These are phyloP conservation scores for Gymnocypris eckloni DNA, from an alignment of 2,797 vertebrate species.

Conservation along the genomic window DNA sequence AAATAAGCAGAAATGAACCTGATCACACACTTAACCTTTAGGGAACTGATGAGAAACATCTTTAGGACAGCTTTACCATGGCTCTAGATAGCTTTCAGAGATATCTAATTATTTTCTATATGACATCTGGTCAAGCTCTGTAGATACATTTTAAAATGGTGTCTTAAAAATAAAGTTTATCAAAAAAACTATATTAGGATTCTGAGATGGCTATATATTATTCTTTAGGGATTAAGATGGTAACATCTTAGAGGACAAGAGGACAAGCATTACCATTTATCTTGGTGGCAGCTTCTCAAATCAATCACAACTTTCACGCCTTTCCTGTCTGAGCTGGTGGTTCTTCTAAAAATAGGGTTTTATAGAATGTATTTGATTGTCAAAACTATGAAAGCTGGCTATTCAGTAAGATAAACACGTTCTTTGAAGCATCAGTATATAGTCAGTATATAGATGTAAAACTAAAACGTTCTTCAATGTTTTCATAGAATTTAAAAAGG, in stretches of 20 bases:
- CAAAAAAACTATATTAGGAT: background rate
- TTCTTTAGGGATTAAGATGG: background rate
- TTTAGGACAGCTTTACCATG: slow-evolving; percentile 20
- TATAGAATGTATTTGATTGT: background rate
- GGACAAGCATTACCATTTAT: background rate
- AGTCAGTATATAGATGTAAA: background rate
- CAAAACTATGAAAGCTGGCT: background rate
- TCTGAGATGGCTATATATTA: background rate
- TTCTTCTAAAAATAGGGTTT: background rate
- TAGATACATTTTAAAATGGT: background rate
- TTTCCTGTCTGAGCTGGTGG: background rate
- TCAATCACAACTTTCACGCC: background rate
- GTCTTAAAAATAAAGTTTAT: background rate
- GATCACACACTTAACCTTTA: slow-evolving; percentile 55
- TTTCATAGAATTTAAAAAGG: background rate
- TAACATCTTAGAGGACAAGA: background rate
- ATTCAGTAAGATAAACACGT: background rate
- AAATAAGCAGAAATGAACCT: slow-evolving; percentile 57
- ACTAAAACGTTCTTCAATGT: background rate
- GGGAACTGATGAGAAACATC: slow-evolving; percentile 46
- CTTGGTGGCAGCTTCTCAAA: background rate
- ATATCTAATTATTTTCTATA: background rate
- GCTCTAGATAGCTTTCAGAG: background rate
- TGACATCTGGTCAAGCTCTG: background rate
- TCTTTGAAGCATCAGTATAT: background rate